Base-by-base conservation (phyloP, 92 coral and sea anemone species). In the Meandrina meandrites region DNA sequence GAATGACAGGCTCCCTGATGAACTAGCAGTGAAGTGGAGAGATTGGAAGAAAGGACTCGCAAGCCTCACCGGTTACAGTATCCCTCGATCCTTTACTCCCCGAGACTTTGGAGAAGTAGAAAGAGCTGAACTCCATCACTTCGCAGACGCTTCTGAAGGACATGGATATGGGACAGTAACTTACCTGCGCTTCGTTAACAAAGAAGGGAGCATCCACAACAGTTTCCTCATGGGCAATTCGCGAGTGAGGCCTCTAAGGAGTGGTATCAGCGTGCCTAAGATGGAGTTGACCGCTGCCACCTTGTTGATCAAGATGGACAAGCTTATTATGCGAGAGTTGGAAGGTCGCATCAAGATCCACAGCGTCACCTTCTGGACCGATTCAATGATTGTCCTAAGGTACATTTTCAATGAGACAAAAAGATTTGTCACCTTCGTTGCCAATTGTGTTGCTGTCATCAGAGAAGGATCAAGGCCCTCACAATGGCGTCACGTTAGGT, bases 401-500 rank as follows among this genome's bases (percentile, higher is more conserved):
- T 90, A 90, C 74, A 89, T 92, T 24, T 18, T 58, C 86, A 90
- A 92, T 81, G 89, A 92, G n/a, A 78, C 75, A 66, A 84, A 66
- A 76, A 88, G 89, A 74, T 87, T 87, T 77, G 74, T 75, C 80
- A 87, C 93, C 69, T 90, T 86, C 40, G 81, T 92, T 13, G 88
- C 95, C 3, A 92, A 89, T 24, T 80, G 90, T 58, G 94, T 92
- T 7, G 95, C 95, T 36, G 62, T 79, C 16, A 92, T 92, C 84
- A 85, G 91, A 74, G 91, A 92, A 56, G 93, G 84, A 62, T 90
- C 89, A 21, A 74, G 53, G 8, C 91, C 93, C 27, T 79, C 77
- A 22, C 93, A 89, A 75, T 92, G 91, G 91, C 90, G 93, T 19
- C 93, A 92, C 87, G 95, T 87, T 54, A 90, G 88, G 79, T 92